Conservation (phyloP, 2,888 invertebrate genomes). For the Dryadula phaetusa region DNA sequence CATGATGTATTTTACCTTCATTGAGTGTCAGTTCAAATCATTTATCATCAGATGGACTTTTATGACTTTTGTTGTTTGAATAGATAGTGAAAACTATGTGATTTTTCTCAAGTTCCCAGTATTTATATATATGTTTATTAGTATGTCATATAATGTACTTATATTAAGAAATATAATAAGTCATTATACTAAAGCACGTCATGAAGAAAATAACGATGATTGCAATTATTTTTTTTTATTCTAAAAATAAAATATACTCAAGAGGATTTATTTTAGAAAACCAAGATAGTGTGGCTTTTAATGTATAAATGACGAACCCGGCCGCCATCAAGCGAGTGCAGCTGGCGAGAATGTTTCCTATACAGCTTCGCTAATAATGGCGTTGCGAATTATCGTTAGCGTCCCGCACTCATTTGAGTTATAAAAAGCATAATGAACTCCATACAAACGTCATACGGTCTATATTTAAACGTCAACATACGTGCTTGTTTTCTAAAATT, state of each 20-base stretch:
- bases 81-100: too few relatives aligned
- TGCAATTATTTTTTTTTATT: too few relatives aligned
- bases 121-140: too few relatives aligned
- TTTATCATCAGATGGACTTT: too few relatives aligned
- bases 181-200: too few relatives aligned
- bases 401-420: conserved; percentile 41
- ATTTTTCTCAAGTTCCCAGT: too few relatives aligned
- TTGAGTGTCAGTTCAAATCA: too few relatives aligned
- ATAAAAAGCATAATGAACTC: conserved; percentile 34
- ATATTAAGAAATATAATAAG: too few relatives aligned
- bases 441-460: conserved; percentile 26
- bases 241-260: conserved; percentile 2
- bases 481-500: conserved; percentile 38
- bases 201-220: too few relatives aligned
- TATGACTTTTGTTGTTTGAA: too few relatives aligned
- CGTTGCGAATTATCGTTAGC: conserved; percentile 56
- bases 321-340: conserved; percentile 49
- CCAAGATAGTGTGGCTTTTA: conserved; percentile 33
- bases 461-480: conserved; percentile 21
- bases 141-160: too few relatives aligned
- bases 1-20: too few relatives aligned
- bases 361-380: conserved; percentile 55
- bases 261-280: conserved; percentile 29
- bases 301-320: conserved; percentile 44
- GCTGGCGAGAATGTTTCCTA: conserved; percentile 52